These are phyloP conservation scores for Notothenia rossii DNA, from an alignment of 2,113 vertebrate genomes.

Conservation along the genomic window DNA sequence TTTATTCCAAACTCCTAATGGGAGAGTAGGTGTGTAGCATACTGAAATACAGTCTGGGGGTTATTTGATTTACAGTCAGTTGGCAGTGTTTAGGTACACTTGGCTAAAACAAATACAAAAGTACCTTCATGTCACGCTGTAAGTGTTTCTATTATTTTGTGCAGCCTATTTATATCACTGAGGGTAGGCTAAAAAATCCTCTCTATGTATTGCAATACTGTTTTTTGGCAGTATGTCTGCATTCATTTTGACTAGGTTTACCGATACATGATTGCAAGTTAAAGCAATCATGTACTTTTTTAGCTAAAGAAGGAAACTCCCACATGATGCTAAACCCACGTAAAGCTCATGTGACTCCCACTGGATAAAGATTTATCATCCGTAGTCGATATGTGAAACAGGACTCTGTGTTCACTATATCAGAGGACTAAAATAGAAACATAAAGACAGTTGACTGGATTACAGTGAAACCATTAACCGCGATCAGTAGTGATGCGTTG, in stretches of 20 bases:
- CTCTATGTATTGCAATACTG: not conserved
- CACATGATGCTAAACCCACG: not conserved
- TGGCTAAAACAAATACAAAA: not conserved
- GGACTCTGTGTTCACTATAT: constrained; percentile 24
- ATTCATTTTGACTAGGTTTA: not conserved
- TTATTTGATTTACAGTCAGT: not conserved
- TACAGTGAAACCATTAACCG: constrained; percentile 50
- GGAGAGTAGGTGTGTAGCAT: not conserved
- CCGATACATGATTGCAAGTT: not conserved
- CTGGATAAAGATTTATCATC: constrained; percentile 17
- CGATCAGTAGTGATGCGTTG: constrained; percentile 51
- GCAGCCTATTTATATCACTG: not conserved
- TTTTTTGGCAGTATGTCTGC: not conserved
- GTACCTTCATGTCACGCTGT: not conserved
- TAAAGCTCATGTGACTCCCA: constrained; percentile 22
- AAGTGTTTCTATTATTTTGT: not conserved
- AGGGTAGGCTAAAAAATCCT: not conserved
- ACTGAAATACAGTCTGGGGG: not conserved
- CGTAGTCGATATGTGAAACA: constrained; percentile 43
- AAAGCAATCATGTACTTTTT: not conserved
- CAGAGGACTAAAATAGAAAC: constrained; percentile 18
- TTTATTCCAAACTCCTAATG: constrained; percentile 2
- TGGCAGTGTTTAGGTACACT: not conserved
- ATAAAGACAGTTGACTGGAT: not conserved
- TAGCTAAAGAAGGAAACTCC: not conserved